Base-by-base conservation (phyloP, 1,140 invertebrate species). In the Megalopta genalis region DNA sequence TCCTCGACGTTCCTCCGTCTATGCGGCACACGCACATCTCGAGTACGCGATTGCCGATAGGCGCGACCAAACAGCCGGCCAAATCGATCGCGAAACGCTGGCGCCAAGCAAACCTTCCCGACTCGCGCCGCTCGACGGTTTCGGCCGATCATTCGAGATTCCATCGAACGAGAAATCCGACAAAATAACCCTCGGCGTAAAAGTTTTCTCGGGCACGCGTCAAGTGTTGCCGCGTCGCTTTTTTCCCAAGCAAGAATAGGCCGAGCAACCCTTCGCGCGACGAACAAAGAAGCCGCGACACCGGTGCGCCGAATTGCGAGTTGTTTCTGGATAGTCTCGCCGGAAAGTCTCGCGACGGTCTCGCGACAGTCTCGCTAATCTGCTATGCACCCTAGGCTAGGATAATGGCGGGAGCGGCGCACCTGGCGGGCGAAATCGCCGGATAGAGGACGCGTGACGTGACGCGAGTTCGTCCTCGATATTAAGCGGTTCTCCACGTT, bases 351-450 rank as follows among this genome's bases (percentile, higher is more conserved):
- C 27, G 67, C 65, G 62, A 37, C 69, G 23, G n/a, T 62, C 6
- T n/a, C 25, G 67, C 65, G 62, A 37, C 69, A 32, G n/a, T 62
- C 6, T n/a, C 25, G 66, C 66, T 84, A 84, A 84, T 84, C 82
- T 42, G 37, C 54, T 84, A 84, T 84, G 83, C 83, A 84, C 83
- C 83, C 83, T 14, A 57, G 16, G 63, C 8, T 12, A 54, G 37
- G 62, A 80, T 84, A 84, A 84, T 84, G 65, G 74, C 83, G 83
- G 83, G 83, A 84, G 82, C 82, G 71, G 65, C 7, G 82, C 83
- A 84, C 81, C 83, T 84, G 83, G 63, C 57, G n/a, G 8, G n/a
- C 21, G n/a, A n/a, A 76, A 25, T 39, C 46, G 59, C 37, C 32
- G 46, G 4, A n/a, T 18, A n/a, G 14, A 49, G 25, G 52, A 32